These are phyloP conservation scores for Ictidomys tridecemlineatus DNA, from an alignment of 2,113 vertebrate genomes.

Conservation along the genomic window DNA sequence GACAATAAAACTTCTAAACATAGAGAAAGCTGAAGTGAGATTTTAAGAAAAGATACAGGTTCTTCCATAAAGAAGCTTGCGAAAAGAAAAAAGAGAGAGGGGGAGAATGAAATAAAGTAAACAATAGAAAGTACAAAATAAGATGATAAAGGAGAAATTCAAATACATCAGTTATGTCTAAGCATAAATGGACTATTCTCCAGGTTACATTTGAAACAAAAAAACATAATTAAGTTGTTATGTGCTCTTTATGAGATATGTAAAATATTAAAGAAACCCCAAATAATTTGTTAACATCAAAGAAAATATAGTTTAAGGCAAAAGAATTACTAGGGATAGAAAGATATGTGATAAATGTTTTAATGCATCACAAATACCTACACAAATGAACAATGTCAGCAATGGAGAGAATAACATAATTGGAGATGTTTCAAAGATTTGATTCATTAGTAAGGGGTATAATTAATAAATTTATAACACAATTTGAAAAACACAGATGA, in stretches of 20 bases:
- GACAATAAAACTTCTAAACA: not conserved
- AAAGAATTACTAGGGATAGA: conserved; percentile 5
- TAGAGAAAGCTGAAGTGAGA: not conserved
- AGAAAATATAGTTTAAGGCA: not conserved
- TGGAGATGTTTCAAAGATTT: not conserved
- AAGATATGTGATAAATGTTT: not conserved
- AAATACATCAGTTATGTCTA: not conserved
- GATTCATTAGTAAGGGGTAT: not conserved
- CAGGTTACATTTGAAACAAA: not conserved
- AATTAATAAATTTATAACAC: not conserved
- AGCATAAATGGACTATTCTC: not conserved
- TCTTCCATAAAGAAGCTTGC: not conserved
- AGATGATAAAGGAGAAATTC: not conserved
- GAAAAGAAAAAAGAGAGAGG: not conserved
- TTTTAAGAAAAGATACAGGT: not conserved
- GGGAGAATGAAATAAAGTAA: too few species aligned
- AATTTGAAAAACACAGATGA: not conserved
- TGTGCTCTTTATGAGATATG: not conserved
- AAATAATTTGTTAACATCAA: not conserved
- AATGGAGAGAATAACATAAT: not conserved
- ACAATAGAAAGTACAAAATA: not conserved
- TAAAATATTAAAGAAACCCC: not conserved
- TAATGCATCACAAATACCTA: not conserved
- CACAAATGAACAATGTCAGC: not conserved
- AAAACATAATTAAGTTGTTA: not conserved